Percentiles rank a stretch among this genome's conserved stretches.
Conservation (phyloP, 2,113 vertebrate species). For the Calyptomena viridis region DNA sequence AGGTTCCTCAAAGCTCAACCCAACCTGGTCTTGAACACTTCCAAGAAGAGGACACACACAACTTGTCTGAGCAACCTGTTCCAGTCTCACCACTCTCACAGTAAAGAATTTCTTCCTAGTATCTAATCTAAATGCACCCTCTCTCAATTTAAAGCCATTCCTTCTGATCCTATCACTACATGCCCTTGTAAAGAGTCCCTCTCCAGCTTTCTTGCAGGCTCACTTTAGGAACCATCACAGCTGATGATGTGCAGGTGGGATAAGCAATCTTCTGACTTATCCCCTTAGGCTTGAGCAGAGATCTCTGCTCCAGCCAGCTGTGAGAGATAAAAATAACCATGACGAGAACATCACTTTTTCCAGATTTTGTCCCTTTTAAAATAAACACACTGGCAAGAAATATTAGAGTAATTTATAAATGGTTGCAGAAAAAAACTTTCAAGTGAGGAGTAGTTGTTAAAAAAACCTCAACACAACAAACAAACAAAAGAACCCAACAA, state of each 20-base stretch:
- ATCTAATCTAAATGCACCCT: background rate
- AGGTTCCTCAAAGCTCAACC: background rate
- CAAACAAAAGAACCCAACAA: background rate
- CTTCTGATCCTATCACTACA: background rate
- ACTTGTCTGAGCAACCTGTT: background rate
- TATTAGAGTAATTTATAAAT: background rate
- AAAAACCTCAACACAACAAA: background rate
- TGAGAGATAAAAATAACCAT: background rate
- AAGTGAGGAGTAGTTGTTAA: background rate
- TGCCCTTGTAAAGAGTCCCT: too few species aligned
- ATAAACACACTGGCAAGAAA: background rate
- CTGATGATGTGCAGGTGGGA: background rate
- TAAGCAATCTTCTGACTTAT: background rate
- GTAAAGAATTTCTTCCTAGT: background rate
- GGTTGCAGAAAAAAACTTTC: background rate
- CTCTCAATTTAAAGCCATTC: background rate
- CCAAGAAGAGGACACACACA: background rate
- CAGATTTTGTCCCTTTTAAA: background rate
- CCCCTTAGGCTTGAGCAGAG: background rate
- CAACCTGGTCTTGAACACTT: background rate
- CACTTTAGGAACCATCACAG: background rate
- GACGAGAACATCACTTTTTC: background rate
- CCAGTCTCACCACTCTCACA: background rate
- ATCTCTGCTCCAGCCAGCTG: background rate
- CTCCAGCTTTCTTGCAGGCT: background rate